Conservation (phyloP, 2,888 invertebrate species). For the Tricholauxania praeusta region DNA sequence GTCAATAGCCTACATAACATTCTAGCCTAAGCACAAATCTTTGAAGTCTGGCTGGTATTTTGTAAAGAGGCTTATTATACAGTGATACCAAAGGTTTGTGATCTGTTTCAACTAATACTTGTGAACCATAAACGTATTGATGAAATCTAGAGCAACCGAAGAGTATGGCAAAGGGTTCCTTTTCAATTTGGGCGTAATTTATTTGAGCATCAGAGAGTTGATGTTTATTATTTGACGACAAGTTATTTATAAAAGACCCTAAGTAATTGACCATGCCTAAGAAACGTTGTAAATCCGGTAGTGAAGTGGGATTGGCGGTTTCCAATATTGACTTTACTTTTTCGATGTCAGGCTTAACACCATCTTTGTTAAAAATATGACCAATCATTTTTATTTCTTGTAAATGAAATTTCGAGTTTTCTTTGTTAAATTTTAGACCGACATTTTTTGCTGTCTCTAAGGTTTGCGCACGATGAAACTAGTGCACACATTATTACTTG, state of each 20-base stretch:
- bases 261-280: constrained; percentile 46
- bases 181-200: constrained; percentile 45
- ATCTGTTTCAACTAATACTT: too few species aligned
- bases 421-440: too few species aligned
- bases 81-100: constrained; percentile 34
- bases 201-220: constrained; percentile 23
- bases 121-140: too few species aligned
- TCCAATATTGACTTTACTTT: constrained; percentile 29
- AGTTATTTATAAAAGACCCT: constrained; percentile 44
- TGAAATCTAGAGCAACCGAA: constrained; percentile 40
- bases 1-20: too few species aligned
- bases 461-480: too few species aligned
- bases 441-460: too few species aligned
- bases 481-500: too few species aligned
- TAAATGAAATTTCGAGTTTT: too few species aligned
- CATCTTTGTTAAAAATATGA: too few species aligned
- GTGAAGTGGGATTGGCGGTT: constrained; percentile 10
- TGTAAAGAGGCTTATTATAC: constrained; percentile 26
- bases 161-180: constrained; percentile 45
- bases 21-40: constrained; percentile 16
- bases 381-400: too few species aligned
- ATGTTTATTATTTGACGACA: constrained; percentile 42
- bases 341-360: constrained; percentile 28
- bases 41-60: constrained; percentile 23
- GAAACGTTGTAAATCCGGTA: constrained; percentile 33